Base-by-base conservation (phyloP, 2,113 vertebrate genomes). In the Cryptotis parvus region DNA sequence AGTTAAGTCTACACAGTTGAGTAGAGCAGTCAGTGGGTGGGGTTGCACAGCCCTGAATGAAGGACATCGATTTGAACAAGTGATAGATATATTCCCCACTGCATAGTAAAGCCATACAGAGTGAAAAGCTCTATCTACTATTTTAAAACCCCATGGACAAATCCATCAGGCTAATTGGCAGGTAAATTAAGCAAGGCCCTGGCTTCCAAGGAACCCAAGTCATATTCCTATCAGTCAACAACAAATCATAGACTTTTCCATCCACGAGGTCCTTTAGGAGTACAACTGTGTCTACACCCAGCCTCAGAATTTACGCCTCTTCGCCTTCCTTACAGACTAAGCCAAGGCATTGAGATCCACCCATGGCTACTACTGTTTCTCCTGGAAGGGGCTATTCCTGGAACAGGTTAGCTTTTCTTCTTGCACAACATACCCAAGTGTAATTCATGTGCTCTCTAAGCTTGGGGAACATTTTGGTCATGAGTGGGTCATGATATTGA, bases 111-210 rank as follows among this genome's bases (percentile, higher is more conserved):
- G 72, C 26, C 39, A 91, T 78, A 8, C 39, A 55, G 82, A 92
- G 69, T 75, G 49, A 87, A 92, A 93, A 95, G 58, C 92, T 97
- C 94, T 96, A 94, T 97, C 95, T 97, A 83, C 83, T 10, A 0
- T 96, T 96, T 95, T 89, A 95, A 97, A 96, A 90, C 84, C 89
- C 93, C 29, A 31, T 82, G 90, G 95, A 78, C 58, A 86, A 87
- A 97, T 97, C 89, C 85, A 91, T 97, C 97, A 97, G 90, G 69
- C 74, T 87, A 3, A 61, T 91, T 97, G 97, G 95, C 96, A 96
- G 84, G 91, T 91, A 97, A 96, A 97, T 98, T 96, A 96, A 96
- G 94, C 89, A 96, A 90, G 63, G 74, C 92, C 97, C 91, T 69
- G 92, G 87, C 94, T 96, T 96, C 91, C 77, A 94, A 96, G 94